A percentile compares a stretch with the other conserved stretches of the same genome.
phyloP scores from a whole-genome alignment of 2,888 invertebrate genomes.

The Yponomeuta evonymella region DNA sequence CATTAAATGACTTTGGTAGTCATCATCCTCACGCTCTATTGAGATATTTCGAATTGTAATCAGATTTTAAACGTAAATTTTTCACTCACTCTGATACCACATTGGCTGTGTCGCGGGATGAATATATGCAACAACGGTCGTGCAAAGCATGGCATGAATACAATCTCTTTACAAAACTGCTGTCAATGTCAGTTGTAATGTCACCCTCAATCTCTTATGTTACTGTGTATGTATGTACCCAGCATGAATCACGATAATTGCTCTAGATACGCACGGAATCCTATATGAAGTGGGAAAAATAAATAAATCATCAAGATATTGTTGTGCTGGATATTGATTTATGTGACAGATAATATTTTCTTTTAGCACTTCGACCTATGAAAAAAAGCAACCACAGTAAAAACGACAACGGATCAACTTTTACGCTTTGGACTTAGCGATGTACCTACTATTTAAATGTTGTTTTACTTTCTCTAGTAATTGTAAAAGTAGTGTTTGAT shows the following conservation, averaged over 20 bases:
- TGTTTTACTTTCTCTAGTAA: too few species aligned
- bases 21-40: too few species aligned
- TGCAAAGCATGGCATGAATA: background rate
- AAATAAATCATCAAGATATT: background rate
- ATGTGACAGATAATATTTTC: background rate
- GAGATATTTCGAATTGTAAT: too few species aligned
- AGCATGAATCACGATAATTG: background rate
- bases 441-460: too few species aligned
- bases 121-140: background rate
- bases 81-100: background rate
- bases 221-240: background rate
- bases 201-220: background rate
- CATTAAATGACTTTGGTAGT: too few species aligned
- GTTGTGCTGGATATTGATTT: slow-evolving; percentile 3
- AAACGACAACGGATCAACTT: too few species aligned
- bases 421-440: too few species aligned
- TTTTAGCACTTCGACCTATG: too few species aligned
- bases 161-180: background rate
- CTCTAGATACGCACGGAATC: background rate
- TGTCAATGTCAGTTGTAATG: background rate
- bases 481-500: too few species aligned
- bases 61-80: too few species aligned
- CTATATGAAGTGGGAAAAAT: background rate
- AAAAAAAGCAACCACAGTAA: too few species aligned
- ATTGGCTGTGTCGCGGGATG: background rate